A percentile compares a stretch with the other conserved stretches of the same genome.
Evolutionary conservation across 2,797 vertebrate species (phyloP).

Genomic region (Phalloptychus januarius): DNA sequence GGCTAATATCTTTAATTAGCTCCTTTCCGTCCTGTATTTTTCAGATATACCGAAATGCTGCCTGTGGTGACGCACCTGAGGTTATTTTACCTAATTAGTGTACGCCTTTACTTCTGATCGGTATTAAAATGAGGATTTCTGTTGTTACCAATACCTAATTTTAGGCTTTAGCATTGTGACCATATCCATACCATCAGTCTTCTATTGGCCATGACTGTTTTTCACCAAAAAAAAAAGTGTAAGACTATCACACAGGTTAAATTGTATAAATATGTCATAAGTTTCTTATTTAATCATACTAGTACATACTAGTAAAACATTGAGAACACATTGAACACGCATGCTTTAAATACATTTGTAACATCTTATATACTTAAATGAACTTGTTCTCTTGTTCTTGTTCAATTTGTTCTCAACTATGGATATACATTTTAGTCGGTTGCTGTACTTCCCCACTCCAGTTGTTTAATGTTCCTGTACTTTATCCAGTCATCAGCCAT

Average conservation of each 20-base stretch:
- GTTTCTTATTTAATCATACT: too few relatives aligned
- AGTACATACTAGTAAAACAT: too few relatives aligned
- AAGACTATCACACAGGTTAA: background rate
- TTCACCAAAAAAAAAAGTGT: background rate
- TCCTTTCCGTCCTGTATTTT: background rate
- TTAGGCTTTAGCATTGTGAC: background rate
- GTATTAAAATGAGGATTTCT: background rate
- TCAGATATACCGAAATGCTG: background rate
- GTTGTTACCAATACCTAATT: background rate
- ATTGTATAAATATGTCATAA: background rate
- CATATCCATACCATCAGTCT: background rate
- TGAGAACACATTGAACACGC: background rate
- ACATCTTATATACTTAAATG: background rate
- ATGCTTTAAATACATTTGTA: background rate
- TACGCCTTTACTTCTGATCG: background rate
- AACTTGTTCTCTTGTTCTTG: too few relatives aligned
- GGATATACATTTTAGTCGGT: background rate
- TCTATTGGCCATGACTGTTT: too few relatives aligned
- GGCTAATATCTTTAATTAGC: conserved; percentile 6
- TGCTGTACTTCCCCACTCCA: background rate
- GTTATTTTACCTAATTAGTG: background rate
- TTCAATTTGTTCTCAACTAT: background rate
- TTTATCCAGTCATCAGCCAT: background rate
- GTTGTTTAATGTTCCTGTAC: background rate
- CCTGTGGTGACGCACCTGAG: background rate